A percentile compares a stretch with the other conserved stretches of the same genome.
These are phyloP conservation scores for Scolanthus callimorphus DNA, from an alignment of 92 coral and sea anemone species.

Conservation along the genomic window DNA sequence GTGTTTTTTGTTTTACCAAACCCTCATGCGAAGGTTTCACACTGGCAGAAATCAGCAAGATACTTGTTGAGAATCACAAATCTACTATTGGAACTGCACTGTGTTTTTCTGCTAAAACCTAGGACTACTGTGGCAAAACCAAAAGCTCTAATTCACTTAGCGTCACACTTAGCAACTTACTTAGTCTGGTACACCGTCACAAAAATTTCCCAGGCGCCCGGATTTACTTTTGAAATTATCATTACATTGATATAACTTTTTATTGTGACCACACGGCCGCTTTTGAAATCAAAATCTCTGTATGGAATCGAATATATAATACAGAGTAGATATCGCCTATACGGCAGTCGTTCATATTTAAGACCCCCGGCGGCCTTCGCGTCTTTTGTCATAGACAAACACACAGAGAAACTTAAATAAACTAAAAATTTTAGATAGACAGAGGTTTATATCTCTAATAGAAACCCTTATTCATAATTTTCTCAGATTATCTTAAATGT, in stretches of 20 bases:
- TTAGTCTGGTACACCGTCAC: no score
- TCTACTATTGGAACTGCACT: no score
- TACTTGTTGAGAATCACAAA: not conserved
- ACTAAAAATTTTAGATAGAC: no score
- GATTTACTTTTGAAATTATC: no score
- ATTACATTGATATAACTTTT: not conserved
- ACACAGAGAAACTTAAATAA: no score
- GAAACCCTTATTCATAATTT: no score
- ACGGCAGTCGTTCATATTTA: not conserved
- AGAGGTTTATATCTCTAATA: no score
- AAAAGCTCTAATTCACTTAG: no score
- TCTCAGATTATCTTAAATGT: no score
- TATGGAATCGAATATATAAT: not conserved
- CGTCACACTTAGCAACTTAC: no score
- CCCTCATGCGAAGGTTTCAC: constrained; percentile 36
- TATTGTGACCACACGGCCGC: not conserved
- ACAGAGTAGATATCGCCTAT: not conserved
- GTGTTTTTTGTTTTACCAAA: constrained; percentile 4
- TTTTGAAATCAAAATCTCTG: not conserved
- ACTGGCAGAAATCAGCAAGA: constrained; percentile 28
- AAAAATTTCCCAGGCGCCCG: no score
- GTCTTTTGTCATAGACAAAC: not conserved
- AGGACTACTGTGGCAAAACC: no score
- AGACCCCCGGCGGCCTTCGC: not conserved
- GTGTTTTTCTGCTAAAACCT: not conserved